These are phyloP conservation scores for Solenopsis fugax DNA, from an alignment of 1,140 invertebrate species.

Conservation along the genomic window DNA sequence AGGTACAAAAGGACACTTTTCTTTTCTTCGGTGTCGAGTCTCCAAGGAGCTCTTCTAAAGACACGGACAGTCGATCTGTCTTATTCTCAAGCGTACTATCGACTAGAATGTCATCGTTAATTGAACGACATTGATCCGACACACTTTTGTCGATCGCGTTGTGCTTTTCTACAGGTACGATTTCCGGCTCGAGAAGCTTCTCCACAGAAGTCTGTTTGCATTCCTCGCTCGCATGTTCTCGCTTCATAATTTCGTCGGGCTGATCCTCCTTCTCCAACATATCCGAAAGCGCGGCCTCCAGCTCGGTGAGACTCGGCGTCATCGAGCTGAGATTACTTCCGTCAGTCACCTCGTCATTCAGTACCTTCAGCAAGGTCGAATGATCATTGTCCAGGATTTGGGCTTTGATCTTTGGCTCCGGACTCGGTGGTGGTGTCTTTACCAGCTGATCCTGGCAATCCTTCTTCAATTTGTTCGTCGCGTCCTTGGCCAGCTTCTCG, in stretches of 20 bases:
- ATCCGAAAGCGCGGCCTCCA: slow-evolving; percentile 84
- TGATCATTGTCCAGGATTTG: slow-evolving; percentile 75
- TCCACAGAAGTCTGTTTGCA: slow-evolving; percentile 62
- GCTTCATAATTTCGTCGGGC: slow-evolving; percentile 34
- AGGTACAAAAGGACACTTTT: slow-evolving; percentile 72
- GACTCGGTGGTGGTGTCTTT: slow-evolving; percentile 81
- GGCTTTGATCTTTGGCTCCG: slow-evolving; percentile 78
- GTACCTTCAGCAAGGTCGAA: slow-evolving; percentile 78
- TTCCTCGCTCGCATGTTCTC: background rate
- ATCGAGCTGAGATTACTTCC: slow-evolving; percentile 83
- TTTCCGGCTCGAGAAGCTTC: slow-evolving; percentile 75
- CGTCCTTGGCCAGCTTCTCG: slow-evolving; percentile 70
- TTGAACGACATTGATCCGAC: slow-evolving; percentile 21
- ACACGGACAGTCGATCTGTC: slow-evolving; percentile 33
- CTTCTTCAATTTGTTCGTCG: slow-evolving; percentile 66
- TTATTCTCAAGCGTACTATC: slow-evolving; percentile 10
- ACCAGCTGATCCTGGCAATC: slow-evolving; percentile 49
- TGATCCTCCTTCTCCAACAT: slow-evolving; percentile 83
- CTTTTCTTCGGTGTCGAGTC: slow-evolving; percentile 36
- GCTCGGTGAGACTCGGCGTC: slow-evolving; percentile 84
- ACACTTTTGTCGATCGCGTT: background rate
- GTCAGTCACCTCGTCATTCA: slow-evolving; percentile 76
- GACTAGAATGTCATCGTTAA: slow-evolving; percentile 2
- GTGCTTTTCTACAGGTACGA: slow-evolving; percentile 68
- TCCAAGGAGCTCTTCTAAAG: slow-evolving; percentile 31